Evolutionary conservation across 2,888 invertebrate genomes (phyloP).

Genomic region (Napeogenes sylphis): DNA sequence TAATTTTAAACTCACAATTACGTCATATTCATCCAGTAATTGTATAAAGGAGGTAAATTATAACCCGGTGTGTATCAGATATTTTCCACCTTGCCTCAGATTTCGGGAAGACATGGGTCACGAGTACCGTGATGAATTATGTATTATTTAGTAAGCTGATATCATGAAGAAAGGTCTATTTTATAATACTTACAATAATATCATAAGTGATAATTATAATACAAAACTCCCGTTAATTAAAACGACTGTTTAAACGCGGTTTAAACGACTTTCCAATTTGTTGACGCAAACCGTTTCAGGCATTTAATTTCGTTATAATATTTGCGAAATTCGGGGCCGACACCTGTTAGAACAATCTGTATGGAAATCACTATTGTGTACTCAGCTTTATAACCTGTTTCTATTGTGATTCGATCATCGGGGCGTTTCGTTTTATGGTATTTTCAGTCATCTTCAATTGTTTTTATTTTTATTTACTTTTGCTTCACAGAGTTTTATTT

Average conservation of each 20-base stretch:
- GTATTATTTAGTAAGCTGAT: too few relatives aligned
- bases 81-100: too few relatives aligned
- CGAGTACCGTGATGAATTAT: too few relatives aligned
- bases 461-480: too few relatives aligned
- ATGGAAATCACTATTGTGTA: slow-evolving; percentile 35
- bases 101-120: too few relatives aligned
- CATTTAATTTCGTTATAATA: slow-evolving; percentile 35
- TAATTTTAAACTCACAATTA: too few relatives aligned
- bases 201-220: background rate
- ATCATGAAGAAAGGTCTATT: too few relatives aligned
- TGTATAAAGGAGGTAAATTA: too few relatives aligned
- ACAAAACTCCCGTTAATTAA: background rate
- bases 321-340: slow-evolving; percentile 25
- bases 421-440: background rate
- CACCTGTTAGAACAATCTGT: slow-evolving; percentile 34
- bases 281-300: background rate
- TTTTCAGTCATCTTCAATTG: too few relatives aligned
- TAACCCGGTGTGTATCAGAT: too few relatives aligned
- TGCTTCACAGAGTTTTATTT: too few relatives aligned
- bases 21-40: too few relatives aligned
- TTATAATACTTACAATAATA: background rate
- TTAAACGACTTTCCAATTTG: background rate
- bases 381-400: slow-evolving; percentile 27
- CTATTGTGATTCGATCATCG: slow-evolving; percentile 28
- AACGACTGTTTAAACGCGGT: background rate